Base-by-base conservation (phyloP, 2,888 invertebrate species). In the Cheilosia impressa region DNA sequence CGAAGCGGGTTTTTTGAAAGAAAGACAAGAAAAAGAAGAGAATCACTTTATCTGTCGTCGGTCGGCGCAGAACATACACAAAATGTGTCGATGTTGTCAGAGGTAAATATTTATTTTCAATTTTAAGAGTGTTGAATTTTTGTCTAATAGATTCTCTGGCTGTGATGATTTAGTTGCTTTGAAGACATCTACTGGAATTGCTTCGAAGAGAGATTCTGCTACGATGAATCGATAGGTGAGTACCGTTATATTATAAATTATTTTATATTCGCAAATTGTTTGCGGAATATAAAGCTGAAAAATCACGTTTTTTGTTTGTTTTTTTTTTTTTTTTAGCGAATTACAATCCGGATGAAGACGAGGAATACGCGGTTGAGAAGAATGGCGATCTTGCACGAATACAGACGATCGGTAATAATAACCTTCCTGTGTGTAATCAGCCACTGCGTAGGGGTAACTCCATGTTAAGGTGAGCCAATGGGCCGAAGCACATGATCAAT, bases 201-300 rank as follows among this genome's bases (percentile, higher is more conserved):
- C 90, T 94, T 95, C 89, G 96, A 95, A 90, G 95, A 96, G 91
- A 93, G 93, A 88, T 96, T 95, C 91, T 96, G 96, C 90, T 96
- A 95, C 91, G 96, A 96, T 91, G 94, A 95, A 92, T 94, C 94
- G 89, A 96, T 96, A 87, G 96, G 92, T 93, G 87, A 91, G 90
- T 78, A 38, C n/a, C 19, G 17, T 57, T 43, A 13, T 52, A 13
- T 52, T 58, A 60, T 72, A 4, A 7, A 15, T 60, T 69, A 41
- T 15, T 45, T 34, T 55, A n/a, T 55, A 53, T 53, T 78, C 45
- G 10, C 9, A 50, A 10, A 13, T 13, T 38, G 13, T 38, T 38
- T 38, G 38, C 13, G 17, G 9, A 47, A 47, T 47, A 4, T 45
- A 45, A 4, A 27, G 10, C 15, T 24, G 3, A 22, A 31, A 62